A percentile compares a stretch with the other conserved stretches of the same genome.
phyloP scores from a whole-genome alignment of 1,140 invertebrate genomes.

The Cydia splendana region DNA sequence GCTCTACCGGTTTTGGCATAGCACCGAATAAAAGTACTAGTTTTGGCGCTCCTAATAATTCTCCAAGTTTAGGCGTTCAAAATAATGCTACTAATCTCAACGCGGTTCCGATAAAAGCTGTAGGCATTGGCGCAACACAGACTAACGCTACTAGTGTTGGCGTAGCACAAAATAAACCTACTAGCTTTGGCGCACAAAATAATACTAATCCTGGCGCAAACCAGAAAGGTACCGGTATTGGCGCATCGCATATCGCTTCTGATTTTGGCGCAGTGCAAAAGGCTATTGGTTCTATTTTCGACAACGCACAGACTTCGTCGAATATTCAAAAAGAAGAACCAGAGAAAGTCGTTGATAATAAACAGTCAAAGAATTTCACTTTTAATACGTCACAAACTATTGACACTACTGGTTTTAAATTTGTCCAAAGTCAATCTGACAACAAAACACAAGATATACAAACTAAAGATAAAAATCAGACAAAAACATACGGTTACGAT shows the following conservation, averaged over 20 bases:
- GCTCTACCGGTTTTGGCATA: not conserved
- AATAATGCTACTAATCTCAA: not conserved
- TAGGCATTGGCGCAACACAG: not conserved
- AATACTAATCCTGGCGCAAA: not conserved
- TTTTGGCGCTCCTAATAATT: not conserved
- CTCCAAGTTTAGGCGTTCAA: not conserved
- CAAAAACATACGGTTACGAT: not conserved
- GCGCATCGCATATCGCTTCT: not conserved
- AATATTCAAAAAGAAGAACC: too few relatives aligned
- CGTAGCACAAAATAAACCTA: not conserved
- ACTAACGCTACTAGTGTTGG: not conserved
- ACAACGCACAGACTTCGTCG: too few relatives aligned
- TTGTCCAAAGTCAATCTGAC: not conserved
- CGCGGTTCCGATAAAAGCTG: not conserved
- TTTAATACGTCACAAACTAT: too few relatives aligned
- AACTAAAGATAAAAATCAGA: not conserved
- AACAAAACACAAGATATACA: not conserved
- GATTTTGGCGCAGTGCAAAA: not conserved
- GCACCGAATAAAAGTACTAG: not conserved
- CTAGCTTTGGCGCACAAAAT: not conserved
- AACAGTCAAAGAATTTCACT: too few relatives aligned
- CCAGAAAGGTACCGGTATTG: not conserved
- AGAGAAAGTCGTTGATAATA: too few relatives aligned
- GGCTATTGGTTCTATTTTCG: too few relatives aligned
- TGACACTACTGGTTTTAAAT: too few relatives aligned